A percentile compares a stretch with the other conserved stretches of the same genome.
These are phyloP conservation scores for Zootermopsis nevadensis DNA, from an alignment of 2,888 invertebrate genomes.

Conservation along the genomic window DNA sequence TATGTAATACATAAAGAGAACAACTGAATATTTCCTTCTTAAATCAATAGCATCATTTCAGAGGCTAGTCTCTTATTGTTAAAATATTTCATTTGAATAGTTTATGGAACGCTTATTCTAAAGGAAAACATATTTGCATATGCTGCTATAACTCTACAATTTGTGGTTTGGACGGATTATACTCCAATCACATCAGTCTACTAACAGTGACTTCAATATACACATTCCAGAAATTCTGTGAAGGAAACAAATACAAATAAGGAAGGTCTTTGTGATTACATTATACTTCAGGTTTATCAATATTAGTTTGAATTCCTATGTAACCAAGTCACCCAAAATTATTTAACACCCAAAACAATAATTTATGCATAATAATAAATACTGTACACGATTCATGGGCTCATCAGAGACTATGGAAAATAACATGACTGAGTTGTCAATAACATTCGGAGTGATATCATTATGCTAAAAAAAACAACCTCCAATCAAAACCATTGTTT, in stretches of 20 bases:
- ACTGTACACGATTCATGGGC: neutral
- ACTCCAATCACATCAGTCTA: neutral
- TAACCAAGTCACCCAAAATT: neutral
- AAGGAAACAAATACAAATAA: neutral
- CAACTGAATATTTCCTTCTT: too few relatives aligned
- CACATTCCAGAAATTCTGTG: neutral
- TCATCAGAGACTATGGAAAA: neutral
- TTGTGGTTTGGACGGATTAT: neutral
- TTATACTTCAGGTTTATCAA: neutral
- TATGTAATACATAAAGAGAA: too few relatives aligned
- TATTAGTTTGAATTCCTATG: constrained; percentile 4
- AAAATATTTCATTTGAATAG: too few relatives aligned
- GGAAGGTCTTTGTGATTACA: neutral
- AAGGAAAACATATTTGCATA: neutral
- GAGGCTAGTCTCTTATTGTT: too few relatives aligned
- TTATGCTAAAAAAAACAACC: neutral
- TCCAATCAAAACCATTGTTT: neutral
- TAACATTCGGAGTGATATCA: too few relatives aligned
- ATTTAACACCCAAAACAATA: neutral
- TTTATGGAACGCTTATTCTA: too few relatives aligned
- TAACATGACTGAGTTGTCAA: neutral
- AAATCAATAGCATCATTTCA: too few relatives aligned
- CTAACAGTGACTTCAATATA: too few relatives aligned
- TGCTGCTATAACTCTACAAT: neutral
- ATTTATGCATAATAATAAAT: constrained; percentile 5